phyloP scores from a whole-genome alignment of 2,113 vertebrate genomes.

The Oncorhynchus gorbuscha region DNA sequence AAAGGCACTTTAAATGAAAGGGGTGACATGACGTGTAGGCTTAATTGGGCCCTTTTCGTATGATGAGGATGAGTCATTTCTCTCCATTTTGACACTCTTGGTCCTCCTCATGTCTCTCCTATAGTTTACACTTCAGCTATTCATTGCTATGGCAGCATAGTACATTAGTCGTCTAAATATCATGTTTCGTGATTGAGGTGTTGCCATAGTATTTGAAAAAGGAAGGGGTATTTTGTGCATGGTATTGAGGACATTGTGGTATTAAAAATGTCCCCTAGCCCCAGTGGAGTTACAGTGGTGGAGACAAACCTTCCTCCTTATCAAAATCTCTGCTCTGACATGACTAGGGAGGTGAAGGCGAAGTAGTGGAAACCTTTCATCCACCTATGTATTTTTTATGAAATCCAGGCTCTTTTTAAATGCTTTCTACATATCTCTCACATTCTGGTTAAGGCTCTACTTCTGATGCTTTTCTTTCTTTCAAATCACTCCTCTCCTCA shows the following conservation, averaged over 20 bases:
- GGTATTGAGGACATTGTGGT: not conserved
- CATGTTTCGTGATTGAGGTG: not conserved
- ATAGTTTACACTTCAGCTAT: not conserved
- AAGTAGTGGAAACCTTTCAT: not conserved
- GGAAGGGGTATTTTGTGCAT: not conserved
- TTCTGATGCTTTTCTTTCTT: not conserved
- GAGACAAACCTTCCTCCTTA: not conserved
- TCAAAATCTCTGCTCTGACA: not conserved
- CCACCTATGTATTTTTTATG: not conserved
- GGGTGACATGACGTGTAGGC: not conserved
- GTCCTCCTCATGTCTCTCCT: not conserved
- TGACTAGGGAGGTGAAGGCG: not conserved
- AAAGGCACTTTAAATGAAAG: not conserved
- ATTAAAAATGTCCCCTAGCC: too few relatives aligned
- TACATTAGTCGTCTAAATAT: not conserved
- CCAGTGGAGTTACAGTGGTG: too few relatives aligned
- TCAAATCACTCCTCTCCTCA: not conserved
- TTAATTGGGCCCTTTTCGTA: not conserved
- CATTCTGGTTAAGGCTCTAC: not conserved
- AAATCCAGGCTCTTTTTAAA: too few relatives aligned
- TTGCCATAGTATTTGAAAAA: not conserved
- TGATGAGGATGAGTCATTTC: not conserved
- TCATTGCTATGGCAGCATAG: not conserved
- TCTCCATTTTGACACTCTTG: not conserved
- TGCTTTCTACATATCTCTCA: not conserved